Conservation (phyloP, 2,113 vertebrate genomes). For the Panthera leo region DNA sequence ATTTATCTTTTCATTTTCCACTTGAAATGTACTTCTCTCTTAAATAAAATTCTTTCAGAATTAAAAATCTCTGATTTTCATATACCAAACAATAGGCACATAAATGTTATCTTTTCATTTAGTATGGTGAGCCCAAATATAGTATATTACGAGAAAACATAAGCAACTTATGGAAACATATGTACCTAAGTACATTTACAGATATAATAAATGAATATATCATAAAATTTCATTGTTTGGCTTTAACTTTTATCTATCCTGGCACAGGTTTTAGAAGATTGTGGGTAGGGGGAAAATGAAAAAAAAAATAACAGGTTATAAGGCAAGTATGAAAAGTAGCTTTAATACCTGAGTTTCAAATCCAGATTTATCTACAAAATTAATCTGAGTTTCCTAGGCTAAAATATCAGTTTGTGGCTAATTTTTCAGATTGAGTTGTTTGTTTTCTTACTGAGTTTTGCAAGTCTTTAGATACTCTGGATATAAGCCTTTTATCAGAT, state of each 20-base stretch:
- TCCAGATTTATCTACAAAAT: neutral
- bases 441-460: neutral
- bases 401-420: neutral
- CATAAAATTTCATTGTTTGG: neutral
- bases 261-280: neutral
- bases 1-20: neutral
- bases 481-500: neutral
- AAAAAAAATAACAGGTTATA: neutral
- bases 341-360: neutral
- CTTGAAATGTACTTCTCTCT: slow-evolving; percentile 14
- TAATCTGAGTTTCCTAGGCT: neutral
- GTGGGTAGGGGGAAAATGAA: neutral
- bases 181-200: neutral
- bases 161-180: neutral
- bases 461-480: neutral
- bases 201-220: neutral
- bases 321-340: neutral
- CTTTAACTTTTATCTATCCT: neutral
- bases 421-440: neutral
- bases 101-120: neutral
- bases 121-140: neutral
- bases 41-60: neutral
- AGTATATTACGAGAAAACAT: neutral
- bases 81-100: neutral
- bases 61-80: neutral